phyloP scores from a whole-genome alignment of 2,888 invertebrate genomes.

The Macrophya alboannulata region DNA sequence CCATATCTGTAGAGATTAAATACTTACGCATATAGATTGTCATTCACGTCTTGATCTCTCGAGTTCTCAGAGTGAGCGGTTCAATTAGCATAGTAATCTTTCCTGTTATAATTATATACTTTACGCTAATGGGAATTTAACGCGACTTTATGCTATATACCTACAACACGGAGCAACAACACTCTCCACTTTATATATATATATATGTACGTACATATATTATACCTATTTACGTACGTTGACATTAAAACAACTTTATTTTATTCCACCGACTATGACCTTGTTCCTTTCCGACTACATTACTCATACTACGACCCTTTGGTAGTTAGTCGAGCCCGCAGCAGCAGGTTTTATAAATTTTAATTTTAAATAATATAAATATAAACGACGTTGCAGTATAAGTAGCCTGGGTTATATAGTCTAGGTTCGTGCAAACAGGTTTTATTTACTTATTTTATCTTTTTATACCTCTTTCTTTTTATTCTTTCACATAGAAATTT shows the following conservation, averaged over 20 bases:
- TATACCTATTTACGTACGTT: slow-evolving; percentile 7
- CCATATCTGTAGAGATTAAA: slow-evolving; percentile 5
- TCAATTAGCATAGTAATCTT: slow-evolving; percentile 75
- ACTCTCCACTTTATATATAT: not conserved
- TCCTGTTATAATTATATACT: slow-evolving; percentile 74
- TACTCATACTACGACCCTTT: not conserved
- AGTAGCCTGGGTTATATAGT: not conserved
- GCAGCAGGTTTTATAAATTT: not conserved
- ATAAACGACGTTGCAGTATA: not conserved
- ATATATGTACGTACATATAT: not conserved
- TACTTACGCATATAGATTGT: slow-evolving; percentile 67
- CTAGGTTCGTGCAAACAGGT: not conserved
- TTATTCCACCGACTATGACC: slow-evolving; percentile 22
- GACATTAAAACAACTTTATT: slow-evolving; percentile 29
- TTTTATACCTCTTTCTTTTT: not conserved
- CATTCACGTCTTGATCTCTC: slow-evolving; percentile 67
- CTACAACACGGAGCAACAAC: slow-evolving; percentile 3
- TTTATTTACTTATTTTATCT: not conserved
- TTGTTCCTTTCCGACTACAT: not conserved
- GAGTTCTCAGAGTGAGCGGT: slow-evolving; percentile 41
- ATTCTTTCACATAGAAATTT: not conserved
- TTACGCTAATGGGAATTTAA: slow-evolving; percentile 60
- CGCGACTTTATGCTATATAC: slow-evolving; percentile 25
- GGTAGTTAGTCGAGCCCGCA: not conserved
- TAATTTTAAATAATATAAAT: not conserved